Evolutionary conservation across 2,797 vertebrate species (phyloP), one percentile per base, ranked within the genome.

Genomic region (Labroides dimidiatus): DNA sequence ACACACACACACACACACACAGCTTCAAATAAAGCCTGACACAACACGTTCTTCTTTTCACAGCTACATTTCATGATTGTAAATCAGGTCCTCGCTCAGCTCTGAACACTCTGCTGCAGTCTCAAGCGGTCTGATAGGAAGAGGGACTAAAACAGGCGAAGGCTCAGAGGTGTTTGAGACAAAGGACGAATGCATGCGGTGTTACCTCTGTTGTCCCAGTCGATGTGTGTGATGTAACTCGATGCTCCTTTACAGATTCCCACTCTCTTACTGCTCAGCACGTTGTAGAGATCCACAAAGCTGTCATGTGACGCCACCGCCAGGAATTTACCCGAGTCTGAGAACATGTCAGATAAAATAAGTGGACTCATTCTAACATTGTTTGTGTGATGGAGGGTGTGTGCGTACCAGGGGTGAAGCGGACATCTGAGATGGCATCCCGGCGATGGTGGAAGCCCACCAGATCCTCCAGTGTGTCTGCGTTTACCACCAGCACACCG

Each of bases 281-380:
- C 95, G 0, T 97, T 96, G 91, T 99, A 99, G 82, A 99, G 95
- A 87, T 99, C 97, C 80, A 99, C 96, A 63, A 98, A 99, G 69
- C 96, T 95, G 86, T 99, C 97, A 3, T 98, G 96, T 30, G 97
- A 99, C 44, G 96, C 96, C 92, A 99, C 97, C 0, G 96, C 96
- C 73, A 99, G 92, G 81, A 97, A 99, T 86, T 98, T 98, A 67
- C 97, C 97, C 33, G 96, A 92, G 84, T 97, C 97, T 99, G 69
- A 58, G 20, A 21, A 3, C 12, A 6, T 2, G n/a, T 42, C n/a
- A 3, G 8, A 39, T 20, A 5, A 10, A 11, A 4, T 17, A 41
- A 62, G 45, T 17, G 19, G 24, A 9, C n/a, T 0, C 8, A 10
- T 21, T 10, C 17, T 16, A 1, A 33, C 19, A 24, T 4, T 4